Conservation (phyloP, 2,888 invertebrate genomes). For the Ornithoptera alexandrae region DNA sequence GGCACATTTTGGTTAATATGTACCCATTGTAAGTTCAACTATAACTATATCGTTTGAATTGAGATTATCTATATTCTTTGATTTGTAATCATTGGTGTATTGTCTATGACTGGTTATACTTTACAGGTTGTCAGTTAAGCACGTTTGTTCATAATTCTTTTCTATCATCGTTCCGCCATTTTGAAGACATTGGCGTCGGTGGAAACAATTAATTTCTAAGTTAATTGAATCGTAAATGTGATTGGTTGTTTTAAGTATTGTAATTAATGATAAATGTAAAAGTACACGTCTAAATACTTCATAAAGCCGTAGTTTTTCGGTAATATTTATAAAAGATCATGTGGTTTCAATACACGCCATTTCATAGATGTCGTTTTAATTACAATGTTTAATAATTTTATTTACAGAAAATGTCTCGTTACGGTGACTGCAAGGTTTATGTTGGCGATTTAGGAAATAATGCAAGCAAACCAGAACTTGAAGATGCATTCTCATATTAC, state of each 20-base stretch:
- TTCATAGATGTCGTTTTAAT: slow-evolving; percentile 11
- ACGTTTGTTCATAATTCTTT: slow-evolving; percentile 3
- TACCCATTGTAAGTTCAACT: too few relatives aligned
- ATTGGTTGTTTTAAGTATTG: slow-evolving; percentile 7
- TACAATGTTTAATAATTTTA: slow-evolving; percentile 18
- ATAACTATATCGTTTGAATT: too few relatives aligned
- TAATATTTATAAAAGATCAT: slow-evolving; percentile 8
- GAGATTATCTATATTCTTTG: too few relatives aligned
- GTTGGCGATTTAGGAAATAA: slow-evolving; percentile 96
- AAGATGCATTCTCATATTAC: slow-evolving; percentile 95
- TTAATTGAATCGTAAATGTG: not conserved
- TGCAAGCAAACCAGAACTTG: slow-evolving; percentile 95
- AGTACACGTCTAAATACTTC: not conserved
- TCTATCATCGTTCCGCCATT: slow-evolving; percentile 21
- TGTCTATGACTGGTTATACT: not conserved
- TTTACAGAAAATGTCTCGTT: slow-evolving; percentile 83
- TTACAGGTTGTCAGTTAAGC: not conserved
- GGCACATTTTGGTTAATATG: too few relatives aligned
- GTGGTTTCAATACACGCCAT: slow-evolving; percentile 19
- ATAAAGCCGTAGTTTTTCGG: slow-evolving; percentile 14
- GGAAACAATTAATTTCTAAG: not conserved
- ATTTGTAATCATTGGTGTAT: not conserved
- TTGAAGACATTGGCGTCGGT: slow-evolving; percentile 27
- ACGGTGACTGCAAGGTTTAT: slow-evolving; percentile 96
- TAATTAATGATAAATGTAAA: slow-evolving; percentile 20